A percentile compares a stretch with the other conserved stretches of the same genome.
Conservation (phyloP, 2,113 vertebrate genomes). For the Suncus etruscus region DNA sequence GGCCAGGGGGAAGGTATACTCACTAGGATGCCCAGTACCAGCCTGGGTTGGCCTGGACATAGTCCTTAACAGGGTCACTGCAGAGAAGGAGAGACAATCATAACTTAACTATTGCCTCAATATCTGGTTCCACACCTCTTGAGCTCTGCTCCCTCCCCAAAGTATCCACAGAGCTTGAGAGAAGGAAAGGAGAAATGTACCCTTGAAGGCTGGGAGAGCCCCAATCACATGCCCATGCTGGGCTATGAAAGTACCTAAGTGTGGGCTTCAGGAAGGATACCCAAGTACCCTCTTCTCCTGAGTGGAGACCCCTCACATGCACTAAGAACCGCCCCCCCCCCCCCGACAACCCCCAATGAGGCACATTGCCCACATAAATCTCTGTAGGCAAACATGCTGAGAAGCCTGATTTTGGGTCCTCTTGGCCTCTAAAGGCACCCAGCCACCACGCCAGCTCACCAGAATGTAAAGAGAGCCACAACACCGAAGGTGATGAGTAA, state of each 20-base stretch:
- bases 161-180: background rate
- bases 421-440: background rate
- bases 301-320: background rate
- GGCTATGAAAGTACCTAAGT: background rate
- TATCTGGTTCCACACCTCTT: background rate
- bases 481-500: conserved; percentile 92
- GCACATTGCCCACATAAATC: background rate
- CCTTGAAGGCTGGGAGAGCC: no score
- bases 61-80: conserved; percentile 93
- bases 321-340: background rate
- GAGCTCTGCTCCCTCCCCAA: background rate
- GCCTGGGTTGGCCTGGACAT: conserved; percentile 92
- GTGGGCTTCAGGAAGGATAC: background rate
- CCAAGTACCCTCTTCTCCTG: background rate
- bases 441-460: conserved; percentile 86
- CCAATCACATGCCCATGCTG: background rate
- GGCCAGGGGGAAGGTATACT: conserved; percentile 82
- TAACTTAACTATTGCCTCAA: background rate
- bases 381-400: background rate
- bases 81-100: conserved; percentile 53
- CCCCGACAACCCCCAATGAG: fast-evolving
- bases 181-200: background rate
- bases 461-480: conserved; percentile 96
- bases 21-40: conserved; percentile 99
- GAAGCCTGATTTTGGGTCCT: background rate